Base-by-base conservation (phyloP, 1,140 invertebrate genomes). In the Camponotus vicinus region DNA sequence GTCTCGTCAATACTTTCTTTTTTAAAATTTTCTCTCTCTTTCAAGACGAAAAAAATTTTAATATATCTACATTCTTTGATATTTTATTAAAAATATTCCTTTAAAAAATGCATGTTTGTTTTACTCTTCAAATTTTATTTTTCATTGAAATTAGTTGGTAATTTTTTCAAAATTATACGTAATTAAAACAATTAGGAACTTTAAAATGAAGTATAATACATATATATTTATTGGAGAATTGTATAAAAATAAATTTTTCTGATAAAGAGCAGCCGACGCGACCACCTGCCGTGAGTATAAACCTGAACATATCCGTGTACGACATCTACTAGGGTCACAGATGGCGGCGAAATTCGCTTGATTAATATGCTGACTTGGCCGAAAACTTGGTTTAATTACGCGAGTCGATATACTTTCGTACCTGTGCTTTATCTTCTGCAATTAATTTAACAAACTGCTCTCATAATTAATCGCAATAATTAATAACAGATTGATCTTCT, bases 341-440 rank as follows among this genome's bases (percentile, higher is more conserved):
- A 88, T 86, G 83, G 84, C 64, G 59, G 83, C 27, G 69, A 86
- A 75, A 82, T 86, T 87, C 34, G 82, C 86, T 90, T 86, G 70
- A 89, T 88, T 75, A 88, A 90, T 82, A 61, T 70, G 76, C 52
- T 86, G 80, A 86, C 86, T 83, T 57, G 70, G 86, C 85, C 88
- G 55, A 89, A 89, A 85, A 69, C 45, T 63, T 63, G 82, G 15
- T 89, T 88, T 66, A 83, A 80, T 89, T 89, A 89, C 86, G 13
- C 37, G 86, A 57, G 40, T 86, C 63, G 66, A 70, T 79, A 88
- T 85, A 76, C 82, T 77, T 63, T 69, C 71, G 21, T 49, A 21
- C 55, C 57, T 61, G 55, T 27, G 69, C 66, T 45, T 63, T 83
- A 83, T 83, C 55, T 61, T 27, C 55, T 21, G 55, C 45, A 49